Evolutionary conservation across 2,888 invertebrate species (phyloP).

Genomic region (Malthinus flaveolus): DNA sequence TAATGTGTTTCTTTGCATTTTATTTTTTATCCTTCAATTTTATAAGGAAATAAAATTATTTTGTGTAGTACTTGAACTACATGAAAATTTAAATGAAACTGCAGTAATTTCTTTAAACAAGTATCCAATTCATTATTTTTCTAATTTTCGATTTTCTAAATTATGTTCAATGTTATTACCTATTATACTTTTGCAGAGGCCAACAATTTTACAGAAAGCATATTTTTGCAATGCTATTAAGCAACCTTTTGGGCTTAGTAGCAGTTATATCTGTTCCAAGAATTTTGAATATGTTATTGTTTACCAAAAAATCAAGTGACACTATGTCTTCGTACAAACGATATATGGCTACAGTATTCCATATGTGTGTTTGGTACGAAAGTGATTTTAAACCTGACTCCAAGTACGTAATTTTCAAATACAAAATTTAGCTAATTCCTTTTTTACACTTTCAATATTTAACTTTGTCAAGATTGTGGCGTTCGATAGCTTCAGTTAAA

Average conservation of each 20-base stretch:
- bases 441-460: no score
- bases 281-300: conserved; percentile 70
- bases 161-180: neutral
- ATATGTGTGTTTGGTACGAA: conserved; percentile 79
- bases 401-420: conserved; percentile 54
- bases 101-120: no score
- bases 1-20: no score
- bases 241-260: conserved; percentile 77
- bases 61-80: no score
- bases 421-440: no score
- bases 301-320: conserved; percentile 72
- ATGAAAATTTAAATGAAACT: no score
- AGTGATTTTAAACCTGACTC: conserved; percentile 66
- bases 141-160: no score
- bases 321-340: conserved; percentile 70
- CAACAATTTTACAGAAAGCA: conserved; percentile 73
- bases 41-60: no score
- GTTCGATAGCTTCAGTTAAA: conserved; percentile 68
- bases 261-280: conserved; percentile 75
- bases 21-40: no score
- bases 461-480: conserved; percentile 62
- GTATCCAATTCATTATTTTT: no score
- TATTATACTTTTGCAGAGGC: conserved; percentile 65
- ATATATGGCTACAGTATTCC: conserved; percentile 78
- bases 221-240: conserved; percentile 68